These are phyloP conservation scores for Zonitis immaculata DNA, from an alignment of 2,888 invertebrate genomes.

Conservation along the genomic window DNA sequence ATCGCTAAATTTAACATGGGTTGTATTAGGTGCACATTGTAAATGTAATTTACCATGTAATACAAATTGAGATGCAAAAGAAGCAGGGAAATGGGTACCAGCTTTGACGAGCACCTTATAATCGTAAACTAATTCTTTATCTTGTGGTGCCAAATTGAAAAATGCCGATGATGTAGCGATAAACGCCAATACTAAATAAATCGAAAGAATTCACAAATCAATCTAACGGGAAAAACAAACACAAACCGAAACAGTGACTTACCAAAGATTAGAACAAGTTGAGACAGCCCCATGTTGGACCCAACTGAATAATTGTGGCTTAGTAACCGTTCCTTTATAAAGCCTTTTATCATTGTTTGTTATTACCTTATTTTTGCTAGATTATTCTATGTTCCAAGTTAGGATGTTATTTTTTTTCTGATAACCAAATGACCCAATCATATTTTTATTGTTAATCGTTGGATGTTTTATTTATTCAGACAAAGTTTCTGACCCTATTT, in stretches of 20 bases:
- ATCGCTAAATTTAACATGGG: constrained; percentile 36
- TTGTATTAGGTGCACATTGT: constrained; percentile 33
- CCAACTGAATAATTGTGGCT: neutral
- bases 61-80: constrained; percentile 40
- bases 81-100: constrained; percentile 40
- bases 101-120: constrained; percentile 45
- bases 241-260: neutral
- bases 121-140: constrained; percentile 48
- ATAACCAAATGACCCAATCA: neutral
- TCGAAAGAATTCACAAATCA: constrained; percentile 6
- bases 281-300: neutral
- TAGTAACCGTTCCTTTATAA: neutral
- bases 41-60: constrained; percentile 42
- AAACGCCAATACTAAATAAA: constrained; percentile 4
- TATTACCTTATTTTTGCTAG: neutral
- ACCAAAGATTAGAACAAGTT: neutral
- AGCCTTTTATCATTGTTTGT: neutral
- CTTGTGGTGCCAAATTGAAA: constrained; percentile 45
- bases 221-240: neutral
- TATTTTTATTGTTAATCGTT: neutral
- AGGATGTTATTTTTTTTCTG: neutral
- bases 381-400: neutral
- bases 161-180: constrained; percentile 14
- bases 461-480: neutral
- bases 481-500: neutral